Base-by-base conservation (phyloP, 2,113 vertebrate genomes). In the Brachirus orientalis region DNA sequence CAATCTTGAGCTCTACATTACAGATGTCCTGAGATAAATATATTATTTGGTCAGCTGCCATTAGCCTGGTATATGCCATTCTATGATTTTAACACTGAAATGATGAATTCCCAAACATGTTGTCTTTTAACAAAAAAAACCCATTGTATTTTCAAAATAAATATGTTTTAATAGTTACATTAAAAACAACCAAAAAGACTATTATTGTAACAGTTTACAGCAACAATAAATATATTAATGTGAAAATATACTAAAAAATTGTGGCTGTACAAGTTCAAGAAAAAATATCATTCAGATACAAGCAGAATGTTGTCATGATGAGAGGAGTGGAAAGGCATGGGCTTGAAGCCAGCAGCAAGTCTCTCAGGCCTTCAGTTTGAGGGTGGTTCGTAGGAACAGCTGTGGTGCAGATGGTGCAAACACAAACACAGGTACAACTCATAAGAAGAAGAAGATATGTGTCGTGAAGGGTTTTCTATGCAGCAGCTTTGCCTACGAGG, bases 151-250 rank as follows among this genome's bases (percentile, higher is more conserved):
- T 90, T 89, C 48, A 89, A 91, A 93, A 93, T 92, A 92, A 92
- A 93, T 92, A 92, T 77, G 71, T 84, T 88, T 84, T 90, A 89
- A 86, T 91, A 82, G 83, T 88, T 85, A 66, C 22, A 77, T 72
- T 73, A 76, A 55, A 78, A 79, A 78, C 45, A 75, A 72, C 50
- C 83, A 72, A 80, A 67, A 68, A 54, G 55, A 28, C 28, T 28
- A 28, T 28, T 86, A 85, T 89, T 91, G 90, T 86, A 75, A 88
- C 44, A 52, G 78, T 74, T 87, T 85, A 85, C 65, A 86, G 83
- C 80, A 82, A 62, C 77, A 93, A 92, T 92, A 93, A 92, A 93
- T 93, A 93, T 91, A 91, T 91, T 91, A 92, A 86, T 91, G 88
- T 91, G 88, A 93, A 92, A 90, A 93, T 88, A 91, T 84, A 87